Percentiles rank a stretch among this genome's conserved stretches.
Conservation (phyloP, 2,888 invertebrate genomes). For the Drosophila nigritarsus region DNA sequence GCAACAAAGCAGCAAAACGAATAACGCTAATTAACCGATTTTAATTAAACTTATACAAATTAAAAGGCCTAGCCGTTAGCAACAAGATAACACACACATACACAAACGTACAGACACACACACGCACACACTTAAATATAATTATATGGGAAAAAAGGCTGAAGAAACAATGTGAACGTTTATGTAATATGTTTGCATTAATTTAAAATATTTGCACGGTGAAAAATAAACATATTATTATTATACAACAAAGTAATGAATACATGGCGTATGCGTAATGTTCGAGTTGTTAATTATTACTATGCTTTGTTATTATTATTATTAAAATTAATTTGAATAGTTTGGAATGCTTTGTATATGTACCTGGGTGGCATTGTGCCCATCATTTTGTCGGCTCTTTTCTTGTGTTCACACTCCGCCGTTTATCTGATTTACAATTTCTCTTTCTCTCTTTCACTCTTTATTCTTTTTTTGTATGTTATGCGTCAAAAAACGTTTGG, state of each 20-base stretch:
- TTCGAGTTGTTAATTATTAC: constrained; percentile 59
- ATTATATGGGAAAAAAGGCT: constrained; percentile 15
- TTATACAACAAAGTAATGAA: constrained; percentile 28
- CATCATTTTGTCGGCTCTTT: constrained; percentile 85
- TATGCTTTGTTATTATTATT: constrained; percentile 45
- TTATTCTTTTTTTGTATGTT: constrained; percentile 34
- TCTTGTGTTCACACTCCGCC: constrained; percentile 52
- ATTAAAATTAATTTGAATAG: constrained; percentile 62
- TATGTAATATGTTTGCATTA: constrained; percentile 56
- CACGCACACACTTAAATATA: constrained; percentile 7
- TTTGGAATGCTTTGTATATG: constrained; percentile 72
- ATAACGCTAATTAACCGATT: constrained; percentile 51
- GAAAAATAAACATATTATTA: constrained; percentile 44
- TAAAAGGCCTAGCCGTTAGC: constrained; percentile 26
- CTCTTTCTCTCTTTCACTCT: constrained; percentile 31
- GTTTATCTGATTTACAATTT: constrained; percentile 54
- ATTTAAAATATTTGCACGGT: constrained; percentile 59
- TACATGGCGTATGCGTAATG: constrained; percentile 71
- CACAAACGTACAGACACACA: constrained; percentile 4
- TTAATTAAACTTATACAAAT: constrained; percentile 49
- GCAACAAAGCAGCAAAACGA: constrained; percentile 62
- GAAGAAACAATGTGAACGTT: constrained; percentile 36
- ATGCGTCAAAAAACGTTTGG: constrained; percentile 52
- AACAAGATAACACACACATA: constrained; percentile 6
- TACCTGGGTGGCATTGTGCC: constrained; percentile 86